These are phyloP conservation scores for Coccyzus lansbergi DNA, from an alignment of 2,797 vertebrate species.

Conservation along the genomic window DNA sequence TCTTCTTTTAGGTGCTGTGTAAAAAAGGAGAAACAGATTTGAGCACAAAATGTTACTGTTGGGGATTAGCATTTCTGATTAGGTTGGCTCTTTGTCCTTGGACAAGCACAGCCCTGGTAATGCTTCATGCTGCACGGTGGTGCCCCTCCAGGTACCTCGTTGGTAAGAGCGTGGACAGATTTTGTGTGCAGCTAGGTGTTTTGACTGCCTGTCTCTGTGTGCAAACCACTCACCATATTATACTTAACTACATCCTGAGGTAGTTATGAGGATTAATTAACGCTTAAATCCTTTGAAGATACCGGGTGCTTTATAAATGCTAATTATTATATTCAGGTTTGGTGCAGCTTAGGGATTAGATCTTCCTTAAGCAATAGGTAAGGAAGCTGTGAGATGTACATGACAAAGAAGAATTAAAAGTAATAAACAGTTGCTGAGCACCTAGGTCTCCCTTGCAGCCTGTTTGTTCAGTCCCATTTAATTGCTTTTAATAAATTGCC, in stretches of 20 bases:
- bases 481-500: conserved; percentile 10
- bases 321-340: conserved; percentile 57
- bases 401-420: conserved; percentile 18
- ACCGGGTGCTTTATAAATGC: conserved; percentile 32
- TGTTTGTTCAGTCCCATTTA: conserved; percentile 13
- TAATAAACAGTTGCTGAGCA: background rate
- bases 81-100: conserved; percentile 33
- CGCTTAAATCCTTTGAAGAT: conserved; percentile 18
- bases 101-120: background rate
- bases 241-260: conserved; percentile 17
- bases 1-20: background rate
- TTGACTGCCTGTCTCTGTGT: background rate
- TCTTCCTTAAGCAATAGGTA: conserved; percentile 14
- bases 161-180: background rate
- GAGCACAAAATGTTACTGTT: conserved; percentile 15
- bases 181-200: conserved; percentile 11
- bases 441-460: background rate
- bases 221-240: background rate
- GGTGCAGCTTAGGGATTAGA: conserved; percentile 2
- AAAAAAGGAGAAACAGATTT: conserved; percentile 13
- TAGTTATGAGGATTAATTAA: conserved; percentile 23
- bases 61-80: conserved; percentile 44
- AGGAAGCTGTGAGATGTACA: background rate
- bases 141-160: background rate
- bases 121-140: background rate